Percentiles rank a stretch among this genome's conserved stretches.
phyloP scores from a whole-genome alignment of 2,113 vertebrate genomes.

The Neopipo cinnamomea region DNA sequence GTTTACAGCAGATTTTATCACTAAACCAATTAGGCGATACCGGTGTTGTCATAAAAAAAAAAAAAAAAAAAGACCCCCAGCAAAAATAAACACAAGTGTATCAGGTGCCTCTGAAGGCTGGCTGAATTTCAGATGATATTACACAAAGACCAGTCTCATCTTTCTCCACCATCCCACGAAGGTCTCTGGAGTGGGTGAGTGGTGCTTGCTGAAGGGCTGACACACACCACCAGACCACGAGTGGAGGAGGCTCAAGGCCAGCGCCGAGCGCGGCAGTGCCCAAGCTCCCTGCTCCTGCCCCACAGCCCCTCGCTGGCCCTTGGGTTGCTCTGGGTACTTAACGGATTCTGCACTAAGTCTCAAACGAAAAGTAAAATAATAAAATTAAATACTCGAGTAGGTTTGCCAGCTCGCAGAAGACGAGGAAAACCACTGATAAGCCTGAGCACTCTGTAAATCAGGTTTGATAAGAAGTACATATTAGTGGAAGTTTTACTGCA shows the following conservation, averaged over 20 bases:
- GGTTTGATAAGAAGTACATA: neutral
- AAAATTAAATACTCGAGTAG: neutral
- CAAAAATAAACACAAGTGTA: neutral
- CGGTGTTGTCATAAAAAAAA: neutral
- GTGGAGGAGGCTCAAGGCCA: neutral
- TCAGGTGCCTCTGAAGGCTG: neutral
- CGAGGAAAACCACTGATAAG: neutral
- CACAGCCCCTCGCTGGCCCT: neutral
- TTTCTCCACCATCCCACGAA: neutral
- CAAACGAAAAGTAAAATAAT: neutral
- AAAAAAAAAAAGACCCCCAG: neutral
- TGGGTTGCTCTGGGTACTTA: neutral
- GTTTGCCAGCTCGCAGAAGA: neutral
- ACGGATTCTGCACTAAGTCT: neutral
- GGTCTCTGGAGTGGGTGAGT: neutral
- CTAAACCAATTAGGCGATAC: neutral
- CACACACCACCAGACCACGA: neutral
- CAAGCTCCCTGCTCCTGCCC: neutral
- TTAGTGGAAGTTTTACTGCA: neutral
- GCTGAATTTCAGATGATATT: neutral
- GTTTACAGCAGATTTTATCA: slow-evolving; percentile 3
- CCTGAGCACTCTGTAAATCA: neutral
- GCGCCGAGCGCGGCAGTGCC: neutral
- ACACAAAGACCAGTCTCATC: neutral
- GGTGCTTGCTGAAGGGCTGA: neutral